Evolutionary conservation across 2,797 vertebrate species (phyloP).

Genomic region (Numenius phaeopus): DNA sequence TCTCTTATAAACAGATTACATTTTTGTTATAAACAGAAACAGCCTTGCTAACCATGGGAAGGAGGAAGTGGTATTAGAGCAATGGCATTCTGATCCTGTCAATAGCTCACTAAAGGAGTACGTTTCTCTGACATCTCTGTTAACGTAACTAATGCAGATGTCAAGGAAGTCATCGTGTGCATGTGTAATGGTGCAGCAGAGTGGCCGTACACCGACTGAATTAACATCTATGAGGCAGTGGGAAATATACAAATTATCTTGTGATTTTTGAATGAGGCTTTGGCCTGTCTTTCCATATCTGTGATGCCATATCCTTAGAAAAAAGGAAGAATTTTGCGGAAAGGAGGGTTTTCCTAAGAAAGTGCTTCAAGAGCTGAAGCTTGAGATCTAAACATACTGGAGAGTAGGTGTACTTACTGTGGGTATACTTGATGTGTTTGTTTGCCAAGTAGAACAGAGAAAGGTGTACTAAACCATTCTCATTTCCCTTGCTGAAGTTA

Average conservation of each 20-base stretch:
- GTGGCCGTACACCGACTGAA: neutral
- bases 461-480: neutral
- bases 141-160: neutral
- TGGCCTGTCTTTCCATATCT: neutral
- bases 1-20: neutral
- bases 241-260: neutral
- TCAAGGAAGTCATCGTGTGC: neutral
- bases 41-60: neutral
- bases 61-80: neutral
- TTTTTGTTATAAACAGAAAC: neutral
- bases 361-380: neutral
- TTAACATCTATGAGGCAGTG: neutral
- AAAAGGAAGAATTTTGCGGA: neutral
- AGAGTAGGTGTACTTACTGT: neutral
- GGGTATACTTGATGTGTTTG: neutral
- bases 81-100: neutral
- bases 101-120: neutral
- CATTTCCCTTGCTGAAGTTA: neutral
- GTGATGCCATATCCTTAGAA: neutral
- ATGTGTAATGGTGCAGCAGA: neutral
- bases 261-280: neutral
- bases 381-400: neutral
- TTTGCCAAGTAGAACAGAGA: neutral
- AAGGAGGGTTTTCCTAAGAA: neutral
- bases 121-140: conserved; percentile 25